A percentile compares a stretch with the other conserved stretches of the same genome.
These are phyloP conservation scores for Myrmophylax atrothorax DNA, from an alignment of 2,113 vertebrate genomes.

Conservation along the genomic window DNA sequence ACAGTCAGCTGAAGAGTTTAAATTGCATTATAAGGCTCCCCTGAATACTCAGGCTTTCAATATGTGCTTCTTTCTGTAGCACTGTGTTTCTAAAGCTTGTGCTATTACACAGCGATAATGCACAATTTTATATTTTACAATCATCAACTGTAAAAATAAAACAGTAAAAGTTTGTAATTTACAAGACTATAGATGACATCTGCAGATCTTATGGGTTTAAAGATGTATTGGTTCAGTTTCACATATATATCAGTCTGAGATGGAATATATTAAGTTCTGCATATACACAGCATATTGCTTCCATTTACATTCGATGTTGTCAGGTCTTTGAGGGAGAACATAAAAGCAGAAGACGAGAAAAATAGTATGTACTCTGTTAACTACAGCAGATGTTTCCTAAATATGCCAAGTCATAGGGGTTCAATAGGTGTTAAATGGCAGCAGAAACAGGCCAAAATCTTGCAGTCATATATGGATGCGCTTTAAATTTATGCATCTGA, in stretches of 20 bases:
- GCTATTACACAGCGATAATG: conserved; percentile 58
- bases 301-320: background rate
- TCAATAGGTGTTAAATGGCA: background rate
- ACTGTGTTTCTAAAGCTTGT: conserved; percentile 18
- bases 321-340: conserved; percentile 29
- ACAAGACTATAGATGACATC: conserved; percentile 57
- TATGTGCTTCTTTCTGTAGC: conserved; percentile 31
- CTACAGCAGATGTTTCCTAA: conserved; percentile 45
- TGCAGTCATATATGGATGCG: background rate
- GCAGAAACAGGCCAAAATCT: background rate
- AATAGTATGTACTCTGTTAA: conserved; percentile 14
- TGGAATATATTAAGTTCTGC: conserved; percentile 22
- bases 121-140: conserved; percentile 58
- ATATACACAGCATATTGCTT: conserved; percentile 36
- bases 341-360: conserved; percentile 16
- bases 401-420: background rate
- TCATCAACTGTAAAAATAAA: conserved; percentile 59
- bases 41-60: conserved; percentile 43
- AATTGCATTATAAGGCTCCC: conserved; percentile 36
- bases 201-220: conserved; percentile 56
- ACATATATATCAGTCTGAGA: background rate
- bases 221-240: conserved; percentile 43
- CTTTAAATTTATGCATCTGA: background rate
- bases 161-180: conserved; percentile 65
- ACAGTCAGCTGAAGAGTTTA: conserved; percentile 29